Base-by-base conservation (phyloP, 2,113 vertebrate genomes). In the Piaya cayana region DNA sequence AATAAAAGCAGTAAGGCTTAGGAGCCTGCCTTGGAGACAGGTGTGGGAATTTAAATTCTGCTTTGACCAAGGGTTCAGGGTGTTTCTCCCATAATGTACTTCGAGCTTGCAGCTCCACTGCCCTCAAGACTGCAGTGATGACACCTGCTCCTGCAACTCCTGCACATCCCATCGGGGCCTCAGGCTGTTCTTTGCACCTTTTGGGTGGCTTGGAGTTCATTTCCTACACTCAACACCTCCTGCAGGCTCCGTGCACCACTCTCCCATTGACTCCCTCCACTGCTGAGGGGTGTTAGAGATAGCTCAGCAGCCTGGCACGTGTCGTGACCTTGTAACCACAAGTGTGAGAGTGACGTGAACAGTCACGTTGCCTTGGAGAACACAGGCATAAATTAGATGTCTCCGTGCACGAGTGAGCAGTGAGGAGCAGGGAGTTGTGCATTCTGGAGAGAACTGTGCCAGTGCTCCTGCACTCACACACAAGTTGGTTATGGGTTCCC, bases 61-160 rank as follows among this genome's bases (percentile, higher is more conserved):
- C 64, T 76, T 56, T 29, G 4, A 37, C 10, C 0, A 0, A 49
- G 20, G 34, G 22, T 32, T 60, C 18, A 65, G 1, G 6, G 8
- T 36, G 32, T 52, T 68, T n/a, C n/a, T 79, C 37, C 56, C 53
- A 23, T 58, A n/a, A 5, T 0, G 8, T 39, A 52, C 58, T 67
- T 58, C 47, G 64, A 65, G 22, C 50, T n/a, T 2, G 1, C 75
- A 85, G 36, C 62, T 60, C 67, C n/a, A 12, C 37, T 1, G 4
- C 32, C 52, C 15, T 52, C 37, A 27, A 26, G 34, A 26, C 53
- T 11, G 14, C 20, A 21, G 4, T 0, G 3, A 12, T 30, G 75
- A 52, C 0, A 2, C 42, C 58, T 3, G 8, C 45, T 64, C 26
- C 45, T 88, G 29, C n/a, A 56, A 15, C 26, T 91, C 34, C 63